Percentiles rank a stretch among this genome's conserved stretches.
phyloP scores from a whole-genome alignment of 2,888 invertebrate species.

The Mimas tiliae region DNA sequence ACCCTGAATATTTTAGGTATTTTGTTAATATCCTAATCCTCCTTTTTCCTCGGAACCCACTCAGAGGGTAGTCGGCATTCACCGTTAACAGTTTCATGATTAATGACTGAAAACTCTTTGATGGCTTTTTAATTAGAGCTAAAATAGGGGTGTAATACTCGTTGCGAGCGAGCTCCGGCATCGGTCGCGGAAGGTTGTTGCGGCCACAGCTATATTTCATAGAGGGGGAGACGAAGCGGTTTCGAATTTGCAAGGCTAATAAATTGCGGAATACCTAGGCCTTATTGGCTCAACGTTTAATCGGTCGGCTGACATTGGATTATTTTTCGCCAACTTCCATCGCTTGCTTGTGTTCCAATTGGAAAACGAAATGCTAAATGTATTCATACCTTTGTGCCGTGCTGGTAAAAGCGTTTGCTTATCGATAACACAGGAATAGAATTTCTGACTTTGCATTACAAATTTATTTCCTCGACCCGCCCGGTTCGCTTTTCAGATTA shows the following conservation, averaged over 20 bases:
- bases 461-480: constrained; percentile 77
- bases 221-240: constrained; percentile 64
- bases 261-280: constrained; percentile 82
- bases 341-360: constrained; percentile 62
- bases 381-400: constrained; percentile 73
- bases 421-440: constrained; percentile 79
- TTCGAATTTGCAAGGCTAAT: constrained; percentile 84
- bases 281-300: constrained; percentile 80
- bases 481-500: constrained; percentile 73
- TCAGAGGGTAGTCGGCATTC: constrained; percentile 77
- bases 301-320: constrained; percentile 70
- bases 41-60: constrained; percentile 69
- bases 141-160: constrained; percentile 82
- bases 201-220: constrained; percentile 81
- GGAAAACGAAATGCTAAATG: constrained; percentile 71
- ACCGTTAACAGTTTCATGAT: constrained; percentile 85
- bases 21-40: constrained; percentile 81
- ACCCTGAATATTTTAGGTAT: constrained; percentile 79
- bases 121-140: constrained; percentile 86
- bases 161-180: constrained; percentile 52
- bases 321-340: constrained; percentile 65
- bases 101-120: constrained; percentile 85
- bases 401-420: constrained; percentile 73
- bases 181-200: constrained; percentile 67
- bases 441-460: constrained; percentile 84